Evolutionary conservation across 2,888 invertebrate species (phyloP).

Genomic region (Uloborus plumipes): DNA sequence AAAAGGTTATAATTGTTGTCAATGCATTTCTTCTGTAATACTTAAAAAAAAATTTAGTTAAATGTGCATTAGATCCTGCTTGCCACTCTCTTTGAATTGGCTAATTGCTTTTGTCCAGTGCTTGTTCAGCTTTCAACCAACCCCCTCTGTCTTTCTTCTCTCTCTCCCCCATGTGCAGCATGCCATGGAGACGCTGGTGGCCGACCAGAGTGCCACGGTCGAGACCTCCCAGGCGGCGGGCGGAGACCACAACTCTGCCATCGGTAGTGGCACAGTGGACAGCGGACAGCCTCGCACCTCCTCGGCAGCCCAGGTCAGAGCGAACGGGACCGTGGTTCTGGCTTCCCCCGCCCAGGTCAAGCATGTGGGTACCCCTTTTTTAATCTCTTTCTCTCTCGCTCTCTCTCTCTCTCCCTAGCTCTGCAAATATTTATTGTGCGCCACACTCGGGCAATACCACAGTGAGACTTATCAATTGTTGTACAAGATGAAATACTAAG

Average conservation of each 20-base stretch:
- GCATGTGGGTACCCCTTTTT: constrained; percentile 56
- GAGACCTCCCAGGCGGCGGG: constrained; percentile 46
- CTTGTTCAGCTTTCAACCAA: constrained; percentile 46
- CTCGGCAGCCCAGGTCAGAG: constrained; percentile 41
- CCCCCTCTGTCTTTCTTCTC: constrained; percentile 29
- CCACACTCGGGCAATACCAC: no score
- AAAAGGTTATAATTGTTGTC: no score
- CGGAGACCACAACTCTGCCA: constrained; percentile 28
- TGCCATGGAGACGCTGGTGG: constrained; percentile 90
- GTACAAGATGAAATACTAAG: no score
- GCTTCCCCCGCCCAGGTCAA: constrained; percentile 60
- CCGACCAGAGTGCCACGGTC: constrained; percentile 75
- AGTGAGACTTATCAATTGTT: no score
- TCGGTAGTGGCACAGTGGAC: constrained; percentile 9
- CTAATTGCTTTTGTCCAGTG: constrained; percentile 9
- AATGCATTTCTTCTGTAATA: no score
- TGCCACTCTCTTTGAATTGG: neutral
- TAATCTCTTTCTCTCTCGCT: neutral
- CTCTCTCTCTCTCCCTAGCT: constrained; percentile 10
- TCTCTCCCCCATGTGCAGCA: constrained; percentile 26
- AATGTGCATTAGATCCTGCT: no score
- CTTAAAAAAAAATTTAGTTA: no score
- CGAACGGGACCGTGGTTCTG: constrained; percentile 61
- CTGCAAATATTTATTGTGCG: neutral
- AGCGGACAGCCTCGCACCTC: constrained; percentile 34